These are phyloP conservation scores for Aleiodes sp. DNA, from an alignment of 1,140 invertebrate genomes.

Conservation along the genomic window DNA sequence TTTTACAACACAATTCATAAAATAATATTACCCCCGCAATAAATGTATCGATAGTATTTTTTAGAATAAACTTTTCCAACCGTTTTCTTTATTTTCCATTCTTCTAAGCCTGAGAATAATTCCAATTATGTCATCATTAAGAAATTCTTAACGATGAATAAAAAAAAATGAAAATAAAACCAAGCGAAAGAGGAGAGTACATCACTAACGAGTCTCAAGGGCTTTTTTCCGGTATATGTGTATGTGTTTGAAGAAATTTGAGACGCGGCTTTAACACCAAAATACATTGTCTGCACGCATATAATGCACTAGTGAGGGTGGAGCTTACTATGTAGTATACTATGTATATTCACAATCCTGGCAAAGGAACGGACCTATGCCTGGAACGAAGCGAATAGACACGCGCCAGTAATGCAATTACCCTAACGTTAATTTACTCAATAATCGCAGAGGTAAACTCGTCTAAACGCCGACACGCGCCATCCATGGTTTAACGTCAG, in stretches of 20 bases:
- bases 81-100: no score
- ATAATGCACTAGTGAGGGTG: neutral
- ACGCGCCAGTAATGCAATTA: constrained; percentile 60
- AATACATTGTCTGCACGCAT: neutral
- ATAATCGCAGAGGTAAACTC: constrained; percentile 57
- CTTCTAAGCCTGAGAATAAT: no score
- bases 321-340: neutral
- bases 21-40: no score
- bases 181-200: neutral
- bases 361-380: constrained; percentile 12
- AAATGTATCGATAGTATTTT: no score
- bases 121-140: neutral
- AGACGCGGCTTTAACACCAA: constrained; percentile 7
- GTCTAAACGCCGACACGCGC: constrained; percentile 60
- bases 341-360: neutral
- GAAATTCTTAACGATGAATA: constrained; percentile 14
- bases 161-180: constrained; percentile 15
- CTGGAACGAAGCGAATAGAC: constrained; percentile 36
- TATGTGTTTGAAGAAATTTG: constrained; percentile 8
- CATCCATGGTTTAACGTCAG: constrained; percentile 12
- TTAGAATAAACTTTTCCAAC: no score
- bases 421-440: constrained; percentile 60
- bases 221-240: constrained; percentile 10
- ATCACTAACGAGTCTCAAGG: constrained; percentile 35
- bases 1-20: no score